Conservation (phyloP, 2,113 vertebrate species). For the Clupea harengus region DNA sequence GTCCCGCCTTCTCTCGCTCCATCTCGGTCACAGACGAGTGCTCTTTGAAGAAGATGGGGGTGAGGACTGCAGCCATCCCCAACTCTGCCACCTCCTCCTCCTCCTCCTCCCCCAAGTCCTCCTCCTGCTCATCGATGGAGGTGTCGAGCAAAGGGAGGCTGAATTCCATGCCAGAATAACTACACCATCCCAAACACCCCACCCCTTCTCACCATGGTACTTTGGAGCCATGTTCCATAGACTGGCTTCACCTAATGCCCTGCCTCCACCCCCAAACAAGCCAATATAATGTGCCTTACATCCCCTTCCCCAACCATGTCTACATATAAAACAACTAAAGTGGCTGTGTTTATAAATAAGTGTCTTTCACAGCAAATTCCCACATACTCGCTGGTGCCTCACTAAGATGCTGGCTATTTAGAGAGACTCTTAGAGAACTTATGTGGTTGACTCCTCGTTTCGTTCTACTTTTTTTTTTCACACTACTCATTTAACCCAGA, state of each 20-base stretch:
- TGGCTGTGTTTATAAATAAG: background rate
- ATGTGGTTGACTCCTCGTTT: background rate
- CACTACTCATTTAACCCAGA: too few species aligned
- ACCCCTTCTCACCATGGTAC: slow-evolving; percentile 25
- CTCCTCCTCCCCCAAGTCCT: slow-evolving; percentile 18
- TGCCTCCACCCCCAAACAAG: background rate
- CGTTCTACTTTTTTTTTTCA: background rate
- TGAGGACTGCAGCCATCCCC: slow-evolving; percentile 51
- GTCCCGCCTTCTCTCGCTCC: slow-evolving; percentile 64
- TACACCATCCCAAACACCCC: background rate
- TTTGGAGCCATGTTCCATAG: background rate
- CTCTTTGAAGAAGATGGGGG: slow-evolving; percentile 71
- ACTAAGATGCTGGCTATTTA: background rate
- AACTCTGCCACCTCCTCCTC: slow-evolving; percentile 43
- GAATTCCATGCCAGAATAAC: slow-evolving; percentile 66
- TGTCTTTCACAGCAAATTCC: background rate
- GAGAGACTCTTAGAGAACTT: too few species aligned
- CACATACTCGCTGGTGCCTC: background rate
- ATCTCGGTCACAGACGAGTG: slow-evolving; percentile 72
- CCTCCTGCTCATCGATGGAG: background rate
- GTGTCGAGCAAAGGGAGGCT: slow-evolving; percentile 46
- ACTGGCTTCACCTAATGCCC: slow-evolving; percentile 1
- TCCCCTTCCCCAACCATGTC: background rate
- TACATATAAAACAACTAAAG: too few species aligned
- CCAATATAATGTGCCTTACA: background rate